Base-by-base conservation (phyloP, 92 coral and sea anemone genomes). In the Epizoanthus fatuus region DNA sequence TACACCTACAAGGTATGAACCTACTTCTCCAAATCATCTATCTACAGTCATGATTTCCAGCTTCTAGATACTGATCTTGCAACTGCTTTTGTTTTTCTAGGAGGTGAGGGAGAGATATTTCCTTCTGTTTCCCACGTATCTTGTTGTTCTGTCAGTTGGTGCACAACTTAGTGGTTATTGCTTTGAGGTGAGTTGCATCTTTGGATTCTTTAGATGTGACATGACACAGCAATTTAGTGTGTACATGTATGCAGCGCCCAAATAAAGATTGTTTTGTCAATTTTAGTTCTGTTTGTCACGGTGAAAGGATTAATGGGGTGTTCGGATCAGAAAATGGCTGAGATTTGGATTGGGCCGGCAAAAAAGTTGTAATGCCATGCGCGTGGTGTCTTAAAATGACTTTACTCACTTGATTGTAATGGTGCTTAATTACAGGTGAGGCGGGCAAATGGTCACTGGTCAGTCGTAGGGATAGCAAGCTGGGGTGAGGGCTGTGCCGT, bases 91-190 rank as follows among this genome's bases (percentile, higher is more conserved):
- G 47, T 67, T 32, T 52, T 71, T 77, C 4, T 82, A 96, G 98
- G 99, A 97, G 73, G 98, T 97, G 51, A 81, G 93, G 84, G 99
- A 97, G 75, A 90, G 99, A 78, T 96, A 96, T 29, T 97, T 97
- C 63, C 90, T 97, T 16, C 74, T 97, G 73, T 97, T 97, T 69
- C 95, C 99, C 55, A 90, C 82, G 53, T 89, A 91, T 65, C 90
- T 97, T 37, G 91, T 97, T 32, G 69, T 97, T 37, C 93, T 97
- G 3, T 94, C 96, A 45, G 99, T 97, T 63, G 95, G 96, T 84
- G 96, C 96, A 76, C 88, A 95, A 79, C 91, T 96, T 11, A 93
- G 96, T 80, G 99, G 99, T 47, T 97, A 93, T 69, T 93, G 93
- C 84, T 97, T 90, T 81, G 99, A 97, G 98, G 99, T 97, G 64